Percentiles rank a stretch among this genome's conserved stretches.
Conservation (phyloP, 2,888 invertebrate genomes). For the Drosophila tanythrix region DNA sequence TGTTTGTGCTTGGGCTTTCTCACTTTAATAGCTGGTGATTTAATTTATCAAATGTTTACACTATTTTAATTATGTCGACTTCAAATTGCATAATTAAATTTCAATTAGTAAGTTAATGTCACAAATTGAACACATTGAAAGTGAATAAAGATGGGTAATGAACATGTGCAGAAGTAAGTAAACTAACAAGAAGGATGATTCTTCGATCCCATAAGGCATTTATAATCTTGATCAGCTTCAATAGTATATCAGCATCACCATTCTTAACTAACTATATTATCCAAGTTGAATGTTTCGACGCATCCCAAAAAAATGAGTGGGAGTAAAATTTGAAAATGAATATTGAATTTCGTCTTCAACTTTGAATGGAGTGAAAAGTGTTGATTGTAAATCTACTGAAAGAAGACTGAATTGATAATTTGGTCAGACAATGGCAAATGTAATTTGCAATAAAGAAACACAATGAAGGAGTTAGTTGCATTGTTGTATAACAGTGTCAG, state of each 20-base stretch:
- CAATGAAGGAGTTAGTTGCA: conserved; percentile 22
- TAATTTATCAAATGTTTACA: not conserved
- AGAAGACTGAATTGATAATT: conserved; percentile 13
- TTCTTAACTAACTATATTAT: not conserved
- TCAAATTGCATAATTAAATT: not conserved
- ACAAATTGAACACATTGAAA: not conserved
- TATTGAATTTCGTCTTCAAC: not conserved
- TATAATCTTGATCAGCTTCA: not conserved
- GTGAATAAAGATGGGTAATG: not conserved
- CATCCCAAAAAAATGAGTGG: not conserved
- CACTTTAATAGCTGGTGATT: not conserved
- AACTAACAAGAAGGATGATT: not conserved
- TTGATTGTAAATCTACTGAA: not conserved
- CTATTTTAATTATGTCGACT: not conserved
- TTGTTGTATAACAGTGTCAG: conserved; percentile 11
- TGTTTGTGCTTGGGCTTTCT: not conserved
- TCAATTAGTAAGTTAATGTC: not conserved
- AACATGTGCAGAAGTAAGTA: not conserved
- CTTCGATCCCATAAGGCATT: not conserved
- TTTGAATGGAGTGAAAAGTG: not conserved
- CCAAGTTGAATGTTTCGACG: not conserved
- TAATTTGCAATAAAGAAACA: conserved; percentile 36
- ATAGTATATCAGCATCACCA: not conserved
- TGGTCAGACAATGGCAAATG: conserved; percentile 21
- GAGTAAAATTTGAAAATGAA: not conserved